A percentile compares a stretch with the other conserved stretches of the same genome.
These are phyloP conservation scores for Chrysogorgia sp. DNA, from an alignment of 92 coral and sea anemone species.

Conservation along the genomic window DNA sequence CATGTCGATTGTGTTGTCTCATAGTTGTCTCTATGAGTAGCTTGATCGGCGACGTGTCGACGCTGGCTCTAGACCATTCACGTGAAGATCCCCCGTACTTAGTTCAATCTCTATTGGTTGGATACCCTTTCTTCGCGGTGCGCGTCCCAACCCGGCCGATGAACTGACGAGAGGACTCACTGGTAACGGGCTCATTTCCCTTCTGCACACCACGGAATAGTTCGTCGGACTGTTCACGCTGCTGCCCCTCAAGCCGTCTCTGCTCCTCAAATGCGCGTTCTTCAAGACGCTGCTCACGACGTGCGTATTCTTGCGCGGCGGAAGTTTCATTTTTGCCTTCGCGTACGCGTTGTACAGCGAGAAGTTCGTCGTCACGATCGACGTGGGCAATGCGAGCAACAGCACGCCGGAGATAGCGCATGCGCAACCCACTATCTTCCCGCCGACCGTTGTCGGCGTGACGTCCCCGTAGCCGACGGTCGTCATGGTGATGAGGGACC, in stretches of 20 bases:
- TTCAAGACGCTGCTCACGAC: conserved; percentile 87
- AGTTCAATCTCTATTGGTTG: conserved; percentile 26
- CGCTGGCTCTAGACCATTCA: conserved; percentile 1
- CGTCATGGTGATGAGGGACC: conserved; percentile 99
- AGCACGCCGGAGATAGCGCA: conserved; percentile 82
- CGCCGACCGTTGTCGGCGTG: conserved; percentile 74
- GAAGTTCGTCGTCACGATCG: conserved; percentile 78
- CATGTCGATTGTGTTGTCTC: background rate
- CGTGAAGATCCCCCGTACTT: background rate
- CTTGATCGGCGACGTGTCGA: conserved; percentile 25
- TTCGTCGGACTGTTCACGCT: conserved; percentile 10
- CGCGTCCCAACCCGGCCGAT: background rate
- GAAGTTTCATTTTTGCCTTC: conserved; percentile 76
- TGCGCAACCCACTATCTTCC: conserved; percentile 73
- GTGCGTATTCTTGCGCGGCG: conserved; percentile 78
- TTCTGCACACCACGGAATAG: background rate
- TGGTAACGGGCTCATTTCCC: background rate
- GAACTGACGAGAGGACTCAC: background rate
- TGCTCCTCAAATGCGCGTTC: conserved; percentile 70
- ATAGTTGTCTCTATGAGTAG: background rate
- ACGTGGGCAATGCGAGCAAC: conserved; percentile 74
- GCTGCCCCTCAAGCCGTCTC: conserved; percentile 31
- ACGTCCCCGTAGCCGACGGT: conserved; percentile 95
- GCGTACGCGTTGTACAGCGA: conserved; percentile 80
- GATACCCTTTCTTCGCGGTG: conserved; percentile 25